Percentiles rank a stretch among this genome's conserved stretches.
These are phyloP conservation scores for Drosophila mercatorum DNA, from an alignment of 2,888 invertebrate genomes.

Conservation along the genomic window DNA sequence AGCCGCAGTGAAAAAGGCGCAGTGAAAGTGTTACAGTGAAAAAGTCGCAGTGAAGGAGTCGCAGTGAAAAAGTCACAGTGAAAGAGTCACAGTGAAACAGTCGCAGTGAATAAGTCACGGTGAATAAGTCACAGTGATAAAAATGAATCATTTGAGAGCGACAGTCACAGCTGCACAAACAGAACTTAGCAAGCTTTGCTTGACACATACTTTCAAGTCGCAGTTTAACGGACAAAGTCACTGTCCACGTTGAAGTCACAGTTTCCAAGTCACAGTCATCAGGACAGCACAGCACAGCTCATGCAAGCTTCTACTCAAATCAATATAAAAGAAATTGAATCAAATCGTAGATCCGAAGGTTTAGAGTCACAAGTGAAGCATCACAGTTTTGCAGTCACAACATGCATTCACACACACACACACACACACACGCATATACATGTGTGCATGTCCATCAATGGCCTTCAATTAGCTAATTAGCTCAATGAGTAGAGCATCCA, in stretches of 20 bases:
- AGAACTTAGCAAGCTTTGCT: not conserved
- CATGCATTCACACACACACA: not conserved
- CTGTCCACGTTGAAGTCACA: too few species aligned
- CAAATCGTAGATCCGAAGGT: too few species aligned
- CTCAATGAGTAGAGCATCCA: slow-evolving; percentile 2
- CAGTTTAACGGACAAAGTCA: too few species aligned
- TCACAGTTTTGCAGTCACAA: not conserved
- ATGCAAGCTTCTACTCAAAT: too few species aligned
- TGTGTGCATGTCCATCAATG: not conserved
- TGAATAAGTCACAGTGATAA: not conserved
- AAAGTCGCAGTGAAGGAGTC: not conserved
- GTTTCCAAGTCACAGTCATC: too few species aligned
- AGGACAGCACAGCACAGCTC: too few species aligned
- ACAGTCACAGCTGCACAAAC: not conserved
- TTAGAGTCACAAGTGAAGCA: not conserved
- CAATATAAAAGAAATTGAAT: too few species aligned
- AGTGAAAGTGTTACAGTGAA: not conserved
- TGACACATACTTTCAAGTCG: not conserved
- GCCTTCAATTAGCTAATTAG: not conserved
- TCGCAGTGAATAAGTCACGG: not conserved
- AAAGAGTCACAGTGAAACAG: not conserved
- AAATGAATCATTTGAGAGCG: too few species aligned
- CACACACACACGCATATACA: too few species aligned
- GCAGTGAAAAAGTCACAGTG: not conserved
- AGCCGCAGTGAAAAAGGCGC: too few species aligned